These are phyloP conservation scores for Tryphoninae sp. DNA, from an alignment of 2,888 invertebrate species.

Conservation along the genomic window DNA sequence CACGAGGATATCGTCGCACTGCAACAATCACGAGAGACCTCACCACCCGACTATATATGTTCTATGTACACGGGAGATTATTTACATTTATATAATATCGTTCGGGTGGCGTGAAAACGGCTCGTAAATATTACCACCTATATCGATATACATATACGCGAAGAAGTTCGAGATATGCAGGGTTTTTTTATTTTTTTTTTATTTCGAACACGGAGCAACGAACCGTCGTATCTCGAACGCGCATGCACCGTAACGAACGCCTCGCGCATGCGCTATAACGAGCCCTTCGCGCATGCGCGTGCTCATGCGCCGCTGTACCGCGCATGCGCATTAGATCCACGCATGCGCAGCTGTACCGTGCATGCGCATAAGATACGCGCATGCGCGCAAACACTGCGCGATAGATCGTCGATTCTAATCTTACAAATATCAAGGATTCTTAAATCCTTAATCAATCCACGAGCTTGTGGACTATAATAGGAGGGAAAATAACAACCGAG, in stretches of 20 bases:
- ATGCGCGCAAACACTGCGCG: background rate
- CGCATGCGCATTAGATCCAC: background rate
- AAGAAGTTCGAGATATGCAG: constrained; percentile 21
- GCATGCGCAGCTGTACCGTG: background rate
- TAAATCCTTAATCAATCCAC: constrained; percentile 11
- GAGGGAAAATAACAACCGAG: constrained; percentile 27
- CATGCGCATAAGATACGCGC: background rate
- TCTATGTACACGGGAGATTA: constrained; percentile 60
- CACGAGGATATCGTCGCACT: constrained; percentile 48
- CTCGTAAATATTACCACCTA: constrained; percentile 25
- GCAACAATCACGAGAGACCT: constrained; percentile 53
- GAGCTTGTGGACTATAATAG: constrained; percentile 34
- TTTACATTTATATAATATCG: constrained; percentile 62
- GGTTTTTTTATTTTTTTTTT: background rate
- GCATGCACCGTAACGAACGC: background rate
- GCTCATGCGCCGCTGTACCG: background rate
- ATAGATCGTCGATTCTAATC: constrained; percentile 31
- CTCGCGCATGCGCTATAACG: background rate
- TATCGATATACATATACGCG: constrained; percentile 25
- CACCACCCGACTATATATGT: constrained; percentile 38
- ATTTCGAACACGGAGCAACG: too few relatives aligned
- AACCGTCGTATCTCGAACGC: background rate
- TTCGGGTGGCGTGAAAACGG: constrained; percentile 40
- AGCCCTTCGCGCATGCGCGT: constrained; percentile 11
- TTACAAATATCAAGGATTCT: constrained; percentile 41